phyloP scores from a whole-genome alignment of 2,113 vertebrate genomes.

The Benitochromis conjunctus region DNA sequence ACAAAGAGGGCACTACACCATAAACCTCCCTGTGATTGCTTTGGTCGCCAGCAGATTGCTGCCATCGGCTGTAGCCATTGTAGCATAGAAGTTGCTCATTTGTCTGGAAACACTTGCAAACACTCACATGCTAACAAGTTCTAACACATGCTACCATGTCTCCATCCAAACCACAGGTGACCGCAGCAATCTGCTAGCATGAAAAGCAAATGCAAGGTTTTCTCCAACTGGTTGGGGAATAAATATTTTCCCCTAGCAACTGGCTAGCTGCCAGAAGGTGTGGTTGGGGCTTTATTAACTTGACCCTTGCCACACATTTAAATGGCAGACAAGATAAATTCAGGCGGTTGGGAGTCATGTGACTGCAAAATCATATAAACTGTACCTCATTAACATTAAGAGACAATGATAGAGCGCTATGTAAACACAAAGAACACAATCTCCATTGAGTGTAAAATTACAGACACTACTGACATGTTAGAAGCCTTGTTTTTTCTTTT shows the following conservation, averaged over 20 bases:
- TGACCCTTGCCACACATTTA: background rate
- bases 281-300: background rate
- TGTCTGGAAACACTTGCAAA: background rate
- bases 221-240: background rate
- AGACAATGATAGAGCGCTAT: background rate
- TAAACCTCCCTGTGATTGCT: background rate
- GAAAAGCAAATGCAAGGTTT: background rate
- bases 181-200: background rate
- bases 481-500: background rate
- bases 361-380: accelerated
- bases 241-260: accelerated
- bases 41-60: accelerated
- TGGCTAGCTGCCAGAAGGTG: accelerated
- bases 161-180: background rate
- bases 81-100: background rate
- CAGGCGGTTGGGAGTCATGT: background rate
- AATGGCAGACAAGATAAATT: background rate
- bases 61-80: background rate
- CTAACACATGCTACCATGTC: background rate
- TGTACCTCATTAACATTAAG: background rate
- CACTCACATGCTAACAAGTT: background rate
- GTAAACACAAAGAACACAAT: background rate
- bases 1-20: accelerated
- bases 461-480: background rate
- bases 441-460: background rate